Evolutionary conservation across 2,113 vertebrate genomes (phyloP).

Genomic region (Copsychus sechellarum): DNA sequence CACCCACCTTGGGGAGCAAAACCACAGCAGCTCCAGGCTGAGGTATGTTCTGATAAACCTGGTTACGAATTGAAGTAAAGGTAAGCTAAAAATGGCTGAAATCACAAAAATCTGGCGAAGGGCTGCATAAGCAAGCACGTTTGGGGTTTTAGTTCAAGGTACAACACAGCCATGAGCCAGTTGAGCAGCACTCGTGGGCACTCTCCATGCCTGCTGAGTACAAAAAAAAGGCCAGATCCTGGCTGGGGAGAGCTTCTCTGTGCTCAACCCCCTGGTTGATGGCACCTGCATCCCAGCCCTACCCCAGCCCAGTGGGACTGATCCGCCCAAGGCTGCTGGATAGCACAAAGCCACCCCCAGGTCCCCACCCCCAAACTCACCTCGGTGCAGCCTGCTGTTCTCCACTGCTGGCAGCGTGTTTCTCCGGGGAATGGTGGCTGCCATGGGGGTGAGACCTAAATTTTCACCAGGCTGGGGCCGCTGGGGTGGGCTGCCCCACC

Average conservation of each 20-base stretch:
- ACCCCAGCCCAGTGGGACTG: not conserved
- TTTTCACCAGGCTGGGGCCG: constrained; percentile 79
- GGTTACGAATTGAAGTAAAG: not conserved
- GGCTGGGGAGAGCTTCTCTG: not conserved
- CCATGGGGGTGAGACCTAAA: constrained; percentile 62
- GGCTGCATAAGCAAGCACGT: not conserved
- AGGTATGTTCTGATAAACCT: not conserved
- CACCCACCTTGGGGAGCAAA: not conserved
- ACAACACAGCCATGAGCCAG: not conserved
- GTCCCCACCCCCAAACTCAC: constrained; percentile 62
- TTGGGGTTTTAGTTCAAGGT: not conserved
- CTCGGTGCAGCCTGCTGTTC: constrained; percentile 93
- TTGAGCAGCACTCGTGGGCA: not conserved
- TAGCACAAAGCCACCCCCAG: not conserved
- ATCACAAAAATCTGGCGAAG: not conserved
- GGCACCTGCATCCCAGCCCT: not conserved
- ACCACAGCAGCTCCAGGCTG: not conserved
- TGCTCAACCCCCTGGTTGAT: fast-evolving
- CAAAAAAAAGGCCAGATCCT: not conserved
- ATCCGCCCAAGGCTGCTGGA: not conserved
- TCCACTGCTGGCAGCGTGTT: constrained; percentile 95
- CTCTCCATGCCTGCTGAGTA: not conserved
- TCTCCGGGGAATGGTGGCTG: constrained; percentile 89
- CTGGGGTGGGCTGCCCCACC: constrained; percentile 86
- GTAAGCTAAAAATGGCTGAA: not conserved